Evolutionary conservation across 1,140 invertebrate genomes (phyloP).

Genomic region (Formica exsecta): DNA sequence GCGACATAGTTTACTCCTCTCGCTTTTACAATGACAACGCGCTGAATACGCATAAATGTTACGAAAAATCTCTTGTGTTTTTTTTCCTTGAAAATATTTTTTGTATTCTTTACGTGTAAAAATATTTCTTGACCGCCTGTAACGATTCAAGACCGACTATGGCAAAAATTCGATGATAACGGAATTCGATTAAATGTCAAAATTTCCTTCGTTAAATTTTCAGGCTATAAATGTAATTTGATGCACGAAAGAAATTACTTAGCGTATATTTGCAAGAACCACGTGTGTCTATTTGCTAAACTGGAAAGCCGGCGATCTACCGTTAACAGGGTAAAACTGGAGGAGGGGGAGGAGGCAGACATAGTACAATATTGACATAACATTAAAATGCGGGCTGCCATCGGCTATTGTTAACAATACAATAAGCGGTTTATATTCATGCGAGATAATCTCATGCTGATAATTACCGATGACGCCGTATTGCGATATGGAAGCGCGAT

Average conservation of each 20-base stretch:
- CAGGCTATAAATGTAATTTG: constrained; percentile 4
- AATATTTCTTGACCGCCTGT: too few species aligned
- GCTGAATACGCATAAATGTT: constrained; percentile 52
- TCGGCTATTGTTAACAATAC: constrained; percentile 58
- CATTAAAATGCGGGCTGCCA: constrained; percentile 56
- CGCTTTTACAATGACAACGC: constrained; percentile 37
- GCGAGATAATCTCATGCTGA: constrained; percentile 56
- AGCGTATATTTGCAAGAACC: background rate
- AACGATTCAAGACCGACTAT: background rate
- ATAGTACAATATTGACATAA: constrained; percentile 56
- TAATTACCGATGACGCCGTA: constrained; percentile 55
- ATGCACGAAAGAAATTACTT: constrained; percentile 17
- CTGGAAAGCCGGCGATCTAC: constrained; percentile 11
- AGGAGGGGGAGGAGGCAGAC: background rate
- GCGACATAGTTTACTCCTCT: constrained; percentile 56
- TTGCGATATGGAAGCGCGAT: constrained; percentile 13
- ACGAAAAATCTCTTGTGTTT: constrained; percentile 9
- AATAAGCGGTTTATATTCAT: constrained; percentile 57
- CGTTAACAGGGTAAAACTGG: background rate
- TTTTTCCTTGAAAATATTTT: background rate
- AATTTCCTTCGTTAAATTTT: constrained; percentile 24
- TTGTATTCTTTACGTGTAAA: background rate
- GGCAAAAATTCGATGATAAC: background rate
- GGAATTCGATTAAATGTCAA: background rate
- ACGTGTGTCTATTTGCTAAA: constrained; percentile 20